Percentiles rank a stretch among this genome's conserved stretches.
These are phyloP conservation scores for Gerris lacustris DNA, from an alignment of 2,888 invertebrate species.

Conservation along the genomic window DNA sequence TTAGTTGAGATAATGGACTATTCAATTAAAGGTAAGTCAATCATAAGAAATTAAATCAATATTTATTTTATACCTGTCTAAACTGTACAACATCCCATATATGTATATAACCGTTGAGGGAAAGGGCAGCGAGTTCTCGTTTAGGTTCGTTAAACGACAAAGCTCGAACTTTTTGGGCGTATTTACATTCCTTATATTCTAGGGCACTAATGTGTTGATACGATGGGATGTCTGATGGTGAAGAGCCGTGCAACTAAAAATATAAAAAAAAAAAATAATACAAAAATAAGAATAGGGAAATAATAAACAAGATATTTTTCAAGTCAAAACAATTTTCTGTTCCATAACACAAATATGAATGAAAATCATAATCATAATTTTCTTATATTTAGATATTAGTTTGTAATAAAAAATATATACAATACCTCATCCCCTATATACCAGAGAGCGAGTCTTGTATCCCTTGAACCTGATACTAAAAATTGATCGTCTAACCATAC, in stretches of 20 bases:
- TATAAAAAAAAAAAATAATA: neutral
- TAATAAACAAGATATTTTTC: too few species aligned
- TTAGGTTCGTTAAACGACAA: conserved; percentile 74
- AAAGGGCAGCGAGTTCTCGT: conserved; percentile 79
- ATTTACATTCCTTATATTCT: conserved; percentile 62
- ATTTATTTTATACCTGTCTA: conserved; percentile 45
- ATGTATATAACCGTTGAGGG: conserved; percentile 86
- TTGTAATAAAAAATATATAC: too few species aligned
- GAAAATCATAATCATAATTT: too few species aligned
- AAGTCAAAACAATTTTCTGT: too few species aligned
- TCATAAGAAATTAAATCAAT: too few species aligned
- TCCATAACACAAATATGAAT: too few species aligned
- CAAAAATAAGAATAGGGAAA: neutral
- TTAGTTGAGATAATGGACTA: too few species aligned
- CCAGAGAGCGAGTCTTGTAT: conserved; percentile 85
- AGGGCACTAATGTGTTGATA: conserved; percentile 46
- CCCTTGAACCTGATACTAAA: conserved; percentile 83
- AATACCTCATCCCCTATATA: conserved; percentile 47
- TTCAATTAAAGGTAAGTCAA: too few species aligned
- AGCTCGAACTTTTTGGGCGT: conserved; percentile 69
- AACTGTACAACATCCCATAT: conserved; percentile 85
- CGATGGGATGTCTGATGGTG: conserved; percentile 22
- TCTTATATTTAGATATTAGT: too few species aligned
- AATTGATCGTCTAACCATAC: conserved; percentile 94
- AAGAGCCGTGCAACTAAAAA: conserved; percentile 9